Evolutionary conservation across 2,113 vertebrate genomes (phyloP).

Genomic region (Rhinopomastus cyanomelas): DNA sequence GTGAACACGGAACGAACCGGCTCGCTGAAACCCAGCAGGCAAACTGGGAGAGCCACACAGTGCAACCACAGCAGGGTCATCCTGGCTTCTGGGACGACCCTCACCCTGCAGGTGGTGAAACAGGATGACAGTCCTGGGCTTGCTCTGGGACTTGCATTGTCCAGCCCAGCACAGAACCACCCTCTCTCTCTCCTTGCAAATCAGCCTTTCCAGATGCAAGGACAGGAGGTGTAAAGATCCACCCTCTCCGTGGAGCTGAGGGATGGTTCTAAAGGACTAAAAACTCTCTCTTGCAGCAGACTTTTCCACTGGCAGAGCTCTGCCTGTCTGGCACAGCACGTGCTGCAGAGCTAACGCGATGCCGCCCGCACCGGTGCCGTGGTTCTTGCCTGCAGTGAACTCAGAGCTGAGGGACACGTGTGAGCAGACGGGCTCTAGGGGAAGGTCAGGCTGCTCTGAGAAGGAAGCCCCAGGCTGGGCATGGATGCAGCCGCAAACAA

Average conservation of each 20-base stretch:
- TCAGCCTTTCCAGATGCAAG: neutral
- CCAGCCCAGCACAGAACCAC: neutral
- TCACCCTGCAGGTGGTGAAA: slow-evolving; percentile 18
- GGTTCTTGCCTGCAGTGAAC: neutral
- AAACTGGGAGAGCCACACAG: neutral
- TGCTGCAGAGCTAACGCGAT: neutral
- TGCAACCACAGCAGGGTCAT: neutral
- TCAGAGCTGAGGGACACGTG: neutral
- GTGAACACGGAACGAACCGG: neutral
- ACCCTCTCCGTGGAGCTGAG: neutral
- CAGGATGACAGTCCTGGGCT: neutral
- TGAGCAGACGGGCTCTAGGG: neutral
- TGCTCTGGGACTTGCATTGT: neutral
- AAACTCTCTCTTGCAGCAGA: neutral
- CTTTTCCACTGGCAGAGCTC: neutral
- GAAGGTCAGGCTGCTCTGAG: neutral
- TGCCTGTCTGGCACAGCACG: neutral
- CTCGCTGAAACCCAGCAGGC: neutral
- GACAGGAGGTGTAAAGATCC: neutral
- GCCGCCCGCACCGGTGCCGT: too few species aligned
- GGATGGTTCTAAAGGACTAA: neutral
- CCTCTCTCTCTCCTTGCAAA: neutral
- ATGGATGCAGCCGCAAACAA: neutral
- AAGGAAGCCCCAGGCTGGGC: neutral
- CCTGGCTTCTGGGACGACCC: neutral